Evolutionary conservation across 2,797 vertebrate species (phyloP).

Genomic region (Pempheris klunzingeri): DNA sequence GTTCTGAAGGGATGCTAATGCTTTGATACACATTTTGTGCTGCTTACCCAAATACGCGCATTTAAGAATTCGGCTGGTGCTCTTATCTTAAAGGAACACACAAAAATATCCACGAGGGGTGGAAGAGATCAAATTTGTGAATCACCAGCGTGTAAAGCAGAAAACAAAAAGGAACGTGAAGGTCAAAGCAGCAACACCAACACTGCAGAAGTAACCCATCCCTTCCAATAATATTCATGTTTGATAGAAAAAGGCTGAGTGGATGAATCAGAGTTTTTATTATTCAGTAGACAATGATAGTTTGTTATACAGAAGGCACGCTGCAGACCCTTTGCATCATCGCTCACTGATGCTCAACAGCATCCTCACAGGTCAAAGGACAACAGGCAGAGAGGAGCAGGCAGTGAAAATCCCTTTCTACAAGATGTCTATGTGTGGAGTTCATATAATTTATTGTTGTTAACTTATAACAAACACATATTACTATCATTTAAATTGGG

Average conservation of each 20-base stretch:
- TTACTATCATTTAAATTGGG: not conserved
- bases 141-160: slow-evolving; percentile 20
- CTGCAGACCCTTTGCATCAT: slow-evolving; percentile 47
- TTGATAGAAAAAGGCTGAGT: slow-evolving; percentile 13
- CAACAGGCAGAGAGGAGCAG: not conserved
- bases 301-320: slow-evolving; percentile 44
- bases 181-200: slow-evolving; percentile 36
- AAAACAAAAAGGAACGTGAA: slow-evolving; percentile 23
- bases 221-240: slow-evolving; percentile 1
- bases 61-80: slow-evolving; percentile 17
- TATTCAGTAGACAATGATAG: slow-evolving; percentile 43
- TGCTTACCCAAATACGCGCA: slow-evolving; percentile 30
- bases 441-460: not conserved
- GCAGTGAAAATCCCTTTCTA: not conserved
- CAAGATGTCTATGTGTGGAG: not conserved
- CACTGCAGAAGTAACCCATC: slow-evolving; percentile 19
- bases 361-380: slow-evolving; percentile 31
- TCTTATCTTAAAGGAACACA: slow-evolving; percentile 19
- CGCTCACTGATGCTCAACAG: slow-evolving; percentile 37
- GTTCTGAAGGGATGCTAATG: not conserved
- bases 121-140: slow-evolving; percentile 42
- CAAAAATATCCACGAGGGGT: not conserved
- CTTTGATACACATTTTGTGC: slow-evolving; percentile 5
- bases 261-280: slow-evolving; percentile 5
- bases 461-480: slow-evolving; percentile 7